Evolutionary conservation across 2,888 invertebrate species (phyloP), one percentile per base, ranked within the genome.

Genomic region (Steinernema carpocapsae): DNA sequence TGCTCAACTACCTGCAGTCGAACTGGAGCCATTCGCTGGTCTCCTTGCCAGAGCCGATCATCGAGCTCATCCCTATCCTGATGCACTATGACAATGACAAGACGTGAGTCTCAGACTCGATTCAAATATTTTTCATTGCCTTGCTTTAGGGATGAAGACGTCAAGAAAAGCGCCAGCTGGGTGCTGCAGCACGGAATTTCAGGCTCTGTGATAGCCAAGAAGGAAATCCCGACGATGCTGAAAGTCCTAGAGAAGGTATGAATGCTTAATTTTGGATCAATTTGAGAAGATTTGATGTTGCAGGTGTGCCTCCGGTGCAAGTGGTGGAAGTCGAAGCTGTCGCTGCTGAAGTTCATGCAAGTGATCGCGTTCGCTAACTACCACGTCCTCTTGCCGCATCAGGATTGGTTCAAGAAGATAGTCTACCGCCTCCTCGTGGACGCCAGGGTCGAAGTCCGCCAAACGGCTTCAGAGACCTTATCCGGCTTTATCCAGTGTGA

Each of bases 401-500:
- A 64, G 32, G 64, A 64, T 7, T 17, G 32, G 29, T 64, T 76
- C 72, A 48, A 45, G 22, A 52, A 52, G 43, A 46, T 79, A 12
- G 29, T 78, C 3, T 52, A 70, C 43, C 45, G 26, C 10, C 70
- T 79, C 14, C 70, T 77, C 22, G 24, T 70, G 19, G 80, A 81
- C 70, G 7, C 42, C 6, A 84, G 81, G 19, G 78, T 88, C 46
- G 83, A 90, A 88, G 95, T 95, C 14, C 90, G 95, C 74, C 92
- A 93, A 87, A 91, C 92, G 80, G 94, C 95, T 1, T 92, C 93
- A 0, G 92, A 92, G 84, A 92, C 94, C 14, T 90, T 96, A 14
- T 92, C 94, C 72, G 94, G 94, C 3, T 89, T 95, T 75, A 90
- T 95, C 86, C 95, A 94, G 88, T 94, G 94, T 88, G 92, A 92